Evolutionary conservation across 2,888 invertebrate species (phyloP), one percentile per base, ranked within the genome.

Genomic region (Acleris emargana): DNA sequence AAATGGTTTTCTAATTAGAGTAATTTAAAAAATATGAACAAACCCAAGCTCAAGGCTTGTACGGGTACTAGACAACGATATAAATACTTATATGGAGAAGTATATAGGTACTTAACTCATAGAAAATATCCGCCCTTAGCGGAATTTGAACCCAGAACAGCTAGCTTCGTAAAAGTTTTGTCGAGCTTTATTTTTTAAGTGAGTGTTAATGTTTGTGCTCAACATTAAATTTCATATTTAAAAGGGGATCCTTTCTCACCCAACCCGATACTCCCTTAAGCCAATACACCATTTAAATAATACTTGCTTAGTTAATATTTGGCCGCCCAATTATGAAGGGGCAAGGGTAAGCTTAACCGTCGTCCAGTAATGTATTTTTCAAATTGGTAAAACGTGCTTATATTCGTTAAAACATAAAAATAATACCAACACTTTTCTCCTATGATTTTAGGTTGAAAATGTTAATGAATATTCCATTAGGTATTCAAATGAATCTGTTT

Each of bases 291-390:
- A 22, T n/a, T 20, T 42, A 42, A 54, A 54, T 54, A 42, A 42
- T 54, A 54, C 54, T 54, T 54, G 20, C 54, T 2, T 22, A 54
- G 54, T 42, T 60, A 42, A 60, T 60, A 25, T 50, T 60, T 51
- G 51, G 42, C n/a, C 13, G 50, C 17, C 50, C 57, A 28, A 50
- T 59, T 49, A 49, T 51, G n/a, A 38, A 50, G 32, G 49, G 50
- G 20, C 32, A 45, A 54, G 20, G 54, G 16, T 13, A 32, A 53
- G 38, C 13, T 53, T 42, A 54, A 54, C 22, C 20, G 54, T 5
- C 54, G 42, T 45, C 13, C 13, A 3, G 7, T 5, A 17, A 45
- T 45, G 45, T 45, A 45, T 17, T 45, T 45, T 45, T 45, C 5
- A 17, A 45, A 45, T 45, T 16, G 45, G 5, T 16, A 45, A 45